Percentiles rank a stretch among this genome's conserved stretches.
These are phyloP conservation scores for Sinelater perroti DNA, from an alignment of 2,888 invertebrate genomes.

Conservation along the genomic window DNA sequence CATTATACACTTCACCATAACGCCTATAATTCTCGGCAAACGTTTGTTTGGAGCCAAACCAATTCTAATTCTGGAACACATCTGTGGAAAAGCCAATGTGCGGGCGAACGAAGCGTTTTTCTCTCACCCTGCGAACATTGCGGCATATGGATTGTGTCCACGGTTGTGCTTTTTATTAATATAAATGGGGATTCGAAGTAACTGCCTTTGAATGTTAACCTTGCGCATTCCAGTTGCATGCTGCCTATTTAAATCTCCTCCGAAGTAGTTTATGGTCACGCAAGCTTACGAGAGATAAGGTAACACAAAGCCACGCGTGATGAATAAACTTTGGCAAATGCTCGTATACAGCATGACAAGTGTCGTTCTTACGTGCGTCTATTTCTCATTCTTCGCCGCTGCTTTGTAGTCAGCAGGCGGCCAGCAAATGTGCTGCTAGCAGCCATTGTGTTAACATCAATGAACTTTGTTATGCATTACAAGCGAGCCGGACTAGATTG, in stretches of 20 bases:
- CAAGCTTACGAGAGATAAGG: background rate
- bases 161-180: constrained; percentile 8
- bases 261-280: background rate
- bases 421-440: background rate
- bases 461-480: constrained; percentile 4
- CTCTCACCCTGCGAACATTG: constrained; percentile 4
- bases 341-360: constrained; percentile 4
- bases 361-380: constrained; percentile 8
- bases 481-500: too few species aligned
- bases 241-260: too few species aligned
- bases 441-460: constrained; percentile 1
- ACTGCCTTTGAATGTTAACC: too few species aligned
- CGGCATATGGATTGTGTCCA: constrained; percentile 2
- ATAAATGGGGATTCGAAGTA: too few species aligned
- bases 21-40: constrained; percentile 3
- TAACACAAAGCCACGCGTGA: background rate
- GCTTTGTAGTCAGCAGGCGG: constrained; percentile 9
- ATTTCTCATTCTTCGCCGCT: constrained; percentile 7
- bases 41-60: constrained; percentile 16
- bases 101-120: background rate
- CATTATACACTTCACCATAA: background rate
- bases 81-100: constrained; percentile 10
- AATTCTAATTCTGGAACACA: constrained; percentile 17
- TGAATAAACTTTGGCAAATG: constrained; percentile 6
- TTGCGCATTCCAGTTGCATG: too few species aligned